A percentile compares a stretch with the other conserved stretches of the same genome.
Conservation (phyloP, 2,888 invertebrate genomes). For the Shargacucullia verbasci region DNA sequence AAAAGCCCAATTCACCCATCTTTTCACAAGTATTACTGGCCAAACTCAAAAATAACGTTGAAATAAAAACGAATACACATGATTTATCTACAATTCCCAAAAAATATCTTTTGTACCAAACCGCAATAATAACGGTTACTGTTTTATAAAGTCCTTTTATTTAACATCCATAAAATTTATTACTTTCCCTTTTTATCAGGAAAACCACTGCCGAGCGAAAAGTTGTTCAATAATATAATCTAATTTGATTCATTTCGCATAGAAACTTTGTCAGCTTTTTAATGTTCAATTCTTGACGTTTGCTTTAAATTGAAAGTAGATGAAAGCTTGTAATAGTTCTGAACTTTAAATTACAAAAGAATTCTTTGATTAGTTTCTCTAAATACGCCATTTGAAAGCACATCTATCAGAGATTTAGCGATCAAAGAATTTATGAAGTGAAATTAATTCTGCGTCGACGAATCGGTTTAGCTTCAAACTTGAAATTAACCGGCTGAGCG, state of each 20-base stretch:
- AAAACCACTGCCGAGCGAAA: slow-evolving; percentile 48
- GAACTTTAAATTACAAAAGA: no score
- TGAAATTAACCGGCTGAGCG: slow-evolving; percentile 64
- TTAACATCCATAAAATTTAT: slow-evolving; percentile 51
- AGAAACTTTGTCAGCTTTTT: slow-evolving; percentile 41
- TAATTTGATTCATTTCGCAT: slow-evolving; percentile 53
- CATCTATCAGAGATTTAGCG: slow-evolving; percentile 48
- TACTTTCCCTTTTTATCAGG: slow-evolving; percentile 47
- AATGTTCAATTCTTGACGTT: slow-evolving; percentile 9
- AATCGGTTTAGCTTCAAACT: slow-evolving; percentile 63
- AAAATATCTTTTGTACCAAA: slow-evolving; percentile 17
- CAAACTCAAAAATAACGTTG: not conserved
- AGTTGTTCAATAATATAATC: slow-evolving; percentile 51
- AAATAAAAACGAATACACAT: slow-evolving; percentile 18
- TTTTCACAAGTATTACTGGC: not conserved
- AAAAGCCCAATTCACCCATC: no score
- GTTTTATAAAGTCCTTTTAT: slow-evolving; percentile 48
- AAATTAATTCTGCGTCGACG: slow-evolving; percentile 63
- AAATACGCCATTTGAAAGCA: slow-evolving; percentile 29
- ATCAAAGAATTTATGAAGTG: slow-evolving; percentile 58
- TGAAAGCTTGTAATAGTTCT: no score
- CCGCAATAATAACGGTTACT: slow-evolving; percentile 37
- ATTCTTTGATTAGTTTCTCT: slow-evolving; percentile 23
- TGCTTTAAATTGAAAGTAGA: not conserved
- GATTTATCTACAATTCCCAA: slow-evolving; percentile 24